A percentile compares a stretch with the other conserved stretches of the same genome.
Evolutionary conservation across 2,797 vertebrate genomes (phyloP).

Genomic region (Etheostoma perlongum): DNA sequence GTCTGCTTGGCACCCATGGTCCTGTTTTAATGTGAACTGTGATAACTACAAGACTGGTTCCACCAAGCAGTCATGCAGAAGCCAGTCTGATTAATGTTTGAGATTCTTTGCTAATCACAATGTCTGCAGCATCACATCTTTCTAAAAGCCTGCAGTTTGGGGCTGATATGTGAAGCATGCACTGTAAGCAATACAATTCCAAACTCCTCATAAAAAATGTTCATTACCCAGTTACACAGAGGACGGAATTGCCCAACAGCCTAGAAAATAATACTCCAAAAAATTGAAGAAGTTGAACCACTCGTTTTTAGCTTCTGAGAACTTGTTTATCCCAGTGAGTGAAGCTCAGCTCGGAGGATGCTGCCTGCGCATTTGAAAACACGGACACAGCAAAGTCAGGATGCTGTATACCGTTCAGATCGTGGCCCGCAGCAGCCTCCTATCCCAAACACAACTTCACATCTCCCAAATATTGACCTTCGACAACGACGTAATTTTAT

Average conservation of each 20-base stretch:
- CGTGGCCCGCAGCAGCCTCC: conserved; percentile 57
- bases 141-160: background rate
- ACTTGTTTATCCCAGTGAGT: conserved; percentile 33
- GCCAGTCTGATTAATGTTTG: conserved; percentile 10
- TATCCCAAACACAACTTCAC: conserved; percentile 76
- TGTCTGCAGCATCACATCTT: conserved; percentile 50
- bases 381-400: conserved; percentile 66
- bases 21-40: conserved; percentile 42
- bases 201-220: conserved; percentile 5
- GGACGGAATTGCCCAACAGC: too few species aligned
- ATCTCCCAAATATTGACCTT: conserved; percentile 26
- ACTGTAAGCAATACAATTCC: background rate
- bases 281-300: background rate
- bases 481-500: background rate
- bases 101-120: conserved; percentile 36
- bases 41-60: conserved; percentile 42
- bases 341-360: conserved; percentile 65
- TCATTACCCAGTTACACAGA: background rate
- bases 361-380: conserved; percentile 74
- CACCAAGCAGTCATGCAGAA: conserved; percentile 33
- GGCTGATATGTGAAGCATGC: conserved; percentile 2
- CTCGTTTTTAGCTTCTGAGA: background rate
- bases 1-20: conserved; percentile 93
- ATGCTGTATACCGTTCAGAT: conserved; percentile 23
- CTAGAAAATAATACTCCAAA: background rate